Conservation (phyloP, 1,140 invertebrate genomes). For the Drosophila elegans region DNA sequence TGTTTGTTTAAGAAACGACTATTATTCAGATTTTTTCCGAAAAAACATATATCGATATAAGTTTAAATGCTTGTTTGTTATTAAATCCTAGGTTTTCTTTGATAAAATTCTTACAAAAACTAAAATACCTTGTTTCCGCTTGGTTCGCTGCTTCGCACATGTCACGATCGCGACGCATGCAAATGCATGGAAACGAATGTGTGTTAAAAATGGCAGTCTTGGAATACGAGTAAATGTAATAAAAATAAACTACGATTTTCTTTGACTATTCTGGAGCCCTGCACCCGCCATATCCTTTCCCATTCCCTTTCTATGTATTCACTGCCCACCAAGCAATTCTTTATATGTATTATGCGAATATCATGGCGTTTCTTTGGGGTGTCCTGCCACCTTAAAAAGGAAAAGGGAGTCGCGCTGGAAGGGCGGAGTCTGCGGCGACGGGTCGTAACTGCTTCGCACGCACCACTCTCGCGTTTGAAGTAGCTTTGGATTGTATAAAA, state of each 20-base stretch:
- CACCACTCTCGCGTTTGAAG: constrained; percentile 73
- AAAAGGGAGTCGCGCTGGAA: constrained; percentile 3
- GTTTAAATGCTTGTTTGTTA: too few species aligned
- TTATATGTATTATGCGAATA: constrained; percentile 73
- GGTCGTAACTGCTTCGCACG: constrained; percentile 52
- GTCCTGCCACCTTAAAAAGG: constrained; percentile 1
- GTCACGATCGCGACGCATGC: constrained; percentile 60
- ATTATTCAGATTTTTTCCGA: too few species aligned
- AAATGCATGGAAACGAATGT: constrained; percentile 54
- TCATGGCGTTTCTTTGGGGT: constrained; percentile 19
- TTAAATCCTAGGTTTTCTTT: too few species aligned
- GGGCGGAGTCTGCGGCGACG: constrained; percentile 29
- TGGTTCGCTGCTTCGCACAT: constrained; percentile 43
- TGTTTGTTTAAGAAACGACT: too few species aligned
- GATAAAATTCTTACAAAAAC: too few species aligned
- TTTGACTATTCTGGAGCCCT: constrained; percentile 48
- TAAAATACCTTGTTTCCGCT: not conserved
- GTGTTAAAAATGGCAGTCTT: constrained; percentile 7
- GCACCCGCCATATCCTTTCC: not conserved
- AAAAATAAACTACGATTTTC: constrained; percentile 79
- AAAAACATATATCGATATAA: too few species aligned
- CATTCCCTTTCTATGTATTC: not conserved
- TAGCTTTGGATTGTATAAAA: constrained; percentile 83
- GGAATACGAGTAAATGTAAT: constrained; percentile 67
- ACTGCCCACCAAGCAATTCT: constrained; percentile 36